Evolutionary conservation across 2,888 invertebrate species (phyloP), one percentile per base, ranked within the genome.

Genomic region (Epinotia brunnichana): DNA sequence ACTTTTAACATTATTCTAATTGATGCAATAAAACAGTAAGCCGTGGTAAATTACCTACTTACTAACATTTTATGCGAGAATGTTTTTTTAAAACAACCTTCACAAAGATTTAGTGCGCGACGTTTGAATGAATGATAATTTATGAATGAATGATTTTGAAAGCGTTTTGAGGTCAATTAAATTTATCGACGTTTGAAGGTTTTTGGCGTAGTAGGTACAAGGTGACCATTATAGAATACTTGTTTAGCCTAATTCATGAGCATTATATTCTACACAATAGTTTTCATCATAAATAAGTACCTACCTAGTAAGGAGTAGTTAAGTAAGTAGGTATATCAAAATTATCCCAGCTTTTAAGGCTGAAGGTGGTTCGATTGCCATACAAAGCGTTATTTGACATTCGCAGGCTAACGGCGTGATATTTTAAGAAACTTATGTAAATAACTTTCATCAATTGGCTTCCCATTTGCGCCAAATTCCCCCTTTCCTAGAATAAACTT

Each of bases 91-190:
- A 48, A 19, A 3, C 41, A 69, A 72, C 61, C 61, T 72, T 61
- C 66, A 60, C 53, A 35, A 21, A 56, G 39, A 70, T 61, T 70
- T 44, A 39, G 44, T 21, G 57, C 24, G 64, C 19, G 39, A 51
- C 39, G 24, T 61, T 66, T 67, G 67, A 72, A 48, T 61, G 71
- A 72, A 70, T 70, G 70, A 44, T 53, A 53, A 39, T 39, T 61
- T 41, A 2, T 44, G 61, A 72, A 72, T 63, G 69, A 73, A 73
- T 73, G 68, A 41, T 59, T 53, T 69, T 19, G 51, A 53, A 51
- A 7, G 59, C 13, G 19, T 29, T 53, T 59, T 53, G 21, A 68
- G 66, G 41, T 66, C n/a, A 56, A 66, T 41, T 41, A 41, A 39
- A 56, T 64, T 66, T 66, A 66, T 66, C 41, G 66, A n/a, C 10